Evolutionary conservation across 92 coral and sea anemone species (phyloP).

Genomic region (Blastomussa wellsi): DNA sequence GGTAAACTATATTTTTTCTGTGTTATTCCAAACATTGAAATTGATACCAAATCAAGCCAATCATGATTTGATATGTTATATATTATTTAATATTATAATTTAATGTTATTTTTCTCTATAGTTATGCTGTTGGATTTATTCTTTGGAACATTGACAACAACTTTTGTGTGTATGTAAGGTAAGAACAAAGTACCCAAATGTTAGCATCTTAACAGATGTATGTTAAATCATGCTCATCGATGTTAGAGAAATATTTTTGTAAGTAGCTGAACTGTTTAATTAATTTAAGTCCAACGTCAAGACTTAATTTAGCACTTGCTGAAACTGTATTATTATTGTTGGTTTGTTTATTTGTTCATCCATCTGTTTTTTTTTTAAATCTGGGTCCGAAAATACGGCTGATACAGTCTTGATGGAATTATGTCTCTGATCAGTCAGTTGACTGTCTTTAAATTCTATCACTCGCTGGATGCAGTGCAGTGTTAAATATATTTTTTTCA

Average conservation of each 20-base stretch:
- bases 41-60: neutral
- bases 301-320: no score
- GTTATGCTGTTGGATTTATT: conserved; percentile 87
- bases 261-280: no score
- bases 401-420: no score
- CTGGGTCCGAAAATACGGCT: no score
- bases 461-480: neutral
- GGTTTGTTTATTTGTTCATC: no score
- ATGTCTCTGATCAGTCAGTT: no score
- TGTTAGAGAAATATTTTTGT: no score
- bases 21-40: neutral
- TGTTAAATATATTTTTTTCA: neutral
- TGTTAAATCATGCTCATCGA: no score
- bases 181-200: conserved; percentile 10
- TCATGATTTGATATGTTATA: neutral
- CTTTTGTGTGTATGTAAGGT: conserved; percentile 86
- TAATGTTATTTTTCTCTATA: conserved; percentile 17
- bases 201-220: neutral
- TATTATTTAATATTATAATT: neutral
- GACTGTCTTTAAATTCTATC: no score
- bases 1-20: conserved; percentile 36
- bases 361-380: no score
- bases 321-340: no score
- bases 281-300: no score
- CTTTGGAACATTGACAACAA: conserved; percentile 95